These are phyloP conservation scores for Pollimyrus isidori DNA, from an alignment of 2,113 vertebrate species.

Conservation along the genomic window DNA sequence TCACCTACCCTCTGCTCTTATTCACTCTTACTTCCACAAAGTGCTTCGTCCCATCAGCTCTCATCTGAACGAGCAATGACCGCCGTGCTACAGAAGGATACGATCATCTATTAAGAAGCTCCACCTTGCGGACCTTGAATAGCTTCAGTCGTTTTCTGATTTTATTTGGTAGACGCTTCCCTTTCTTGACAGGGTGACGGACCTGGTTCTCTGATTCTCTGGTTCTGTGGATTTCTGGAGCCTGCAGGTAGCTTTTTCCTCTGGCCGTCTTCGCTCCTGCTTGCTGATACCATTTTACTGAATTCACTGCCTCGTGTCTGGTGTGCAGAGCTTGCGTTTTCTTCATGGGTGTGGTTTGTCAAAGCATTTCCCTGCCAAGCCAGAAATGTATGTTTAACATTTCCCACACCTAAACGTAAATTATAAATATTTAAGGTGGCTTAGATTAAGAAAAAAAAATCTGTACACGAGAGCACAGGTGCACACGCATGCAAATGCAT, in stretches of 20 bases:
- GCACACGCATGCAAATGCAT: not conserved
- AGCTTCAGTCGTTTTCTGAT: not conserved
- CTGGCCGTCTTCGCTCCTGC: not conserved
- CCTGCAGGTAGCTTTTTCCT: not conserved
- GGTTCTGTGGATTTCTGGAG: no score
- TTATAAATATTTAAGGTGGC: not conserved
- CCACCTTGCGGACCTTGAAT: no score
- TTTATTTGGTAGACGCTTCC: not conserved
- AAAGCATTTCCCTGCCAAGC: constrained; percentile 4
- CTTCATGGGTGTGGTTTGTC: not conserved
- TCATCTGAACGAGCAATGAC: not conserved
- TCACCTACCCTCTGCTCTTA: not conserved
- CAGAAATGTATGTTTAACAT: not conserved
- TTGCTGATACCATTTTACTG: not conserved
- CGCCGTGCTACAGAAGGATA: not conserved
- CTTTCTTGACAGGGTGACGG: not conserved
- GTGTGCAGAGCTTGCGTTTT: not conserved
- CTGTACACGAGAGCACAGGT: not conserved
- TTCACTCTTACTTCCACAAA: not conserved
- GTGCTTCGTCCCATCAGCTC: not conserved
- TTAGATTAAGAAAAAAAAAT: not conserved
- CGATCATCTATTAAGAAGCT: not conserved
- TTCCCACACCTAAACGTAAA: not conserved
- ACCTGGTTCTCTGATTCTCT: not conserved
- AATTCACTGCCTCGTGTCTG: not conserved